Evolutionary conservation across 2,888 invertebrate genomes (phyloP).

Genomic region (Drosophila percnosoma): DNA sequence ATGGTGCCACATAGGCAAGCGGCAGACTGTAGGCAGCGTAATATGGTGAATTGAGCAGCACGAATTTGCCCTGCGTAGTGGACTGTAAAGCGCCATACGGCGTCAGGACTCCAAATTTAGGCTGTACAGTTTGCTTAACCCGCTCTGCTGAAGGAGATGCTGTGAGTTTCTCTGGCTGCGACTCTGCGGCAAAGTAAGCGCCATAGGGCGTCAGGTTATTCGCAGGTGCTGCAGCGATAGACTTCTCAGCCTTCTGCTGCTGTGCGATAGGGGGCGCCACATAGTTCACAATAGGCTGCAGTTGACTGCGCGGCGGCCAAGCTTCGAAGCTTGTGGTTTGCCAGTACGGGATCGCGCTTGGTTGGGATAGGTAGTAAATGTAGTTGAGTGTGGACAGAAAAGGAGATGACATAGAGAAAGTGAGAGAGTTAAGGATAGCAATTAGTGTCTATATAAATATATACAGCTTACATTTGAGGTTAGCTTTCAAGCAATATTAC

Average conservation of each 20-base stretch:
- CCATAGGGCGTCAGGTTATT: conserved; percentile 34
- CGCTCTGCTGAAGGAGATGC: neutral
- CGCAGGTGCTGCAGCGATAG: neutral
- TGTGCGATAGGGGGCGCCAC: conserved; percentile 16
- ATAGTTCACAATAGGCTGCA: conserved; percentile 32
- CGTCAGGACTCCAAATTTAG: conserved; percentile 8
- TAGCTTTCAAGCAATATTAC: conserved; percentile 15
- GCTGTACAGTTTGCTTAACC: conserved; percentile 23
- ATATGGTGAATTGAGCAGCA: conserved; percentile 53
- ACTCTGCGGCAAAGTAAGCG: conserved; percentile 23
- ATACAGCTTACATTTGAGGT: conserved; percentile 36
- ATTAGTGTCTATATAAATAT: conserved; percentile 56
- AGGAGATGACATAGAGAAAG: conserved; percentile 35
- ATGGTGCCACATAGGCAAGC: conserved; percentile 59
- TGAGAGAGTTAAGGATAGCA: conserved; percentile 64
- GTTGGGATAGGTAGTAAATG: conserved; percentile 26
- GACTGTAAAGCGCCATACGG: conserved; percentile 56
- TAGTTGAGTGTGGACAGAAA: conserved; percentile 34
- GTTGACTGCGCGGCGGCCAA: conserved; percentile 74
- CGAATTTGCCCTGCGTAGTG: conserved; percentile 29
- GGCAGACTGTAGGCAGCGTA: conserved; percentile 50
- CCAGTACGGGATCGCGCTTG: conserved; percentile 69
- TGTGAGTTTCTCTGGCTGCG: conserved; percentile 36
- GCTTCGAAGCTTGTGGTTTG: conserved; percentile 76
- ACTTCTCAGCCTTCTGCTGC: conserved; percentile 17